phyloP scores from a whole-genome alignment of 2,113 vertebrate species.

The Neotoma lepida region DNA sequence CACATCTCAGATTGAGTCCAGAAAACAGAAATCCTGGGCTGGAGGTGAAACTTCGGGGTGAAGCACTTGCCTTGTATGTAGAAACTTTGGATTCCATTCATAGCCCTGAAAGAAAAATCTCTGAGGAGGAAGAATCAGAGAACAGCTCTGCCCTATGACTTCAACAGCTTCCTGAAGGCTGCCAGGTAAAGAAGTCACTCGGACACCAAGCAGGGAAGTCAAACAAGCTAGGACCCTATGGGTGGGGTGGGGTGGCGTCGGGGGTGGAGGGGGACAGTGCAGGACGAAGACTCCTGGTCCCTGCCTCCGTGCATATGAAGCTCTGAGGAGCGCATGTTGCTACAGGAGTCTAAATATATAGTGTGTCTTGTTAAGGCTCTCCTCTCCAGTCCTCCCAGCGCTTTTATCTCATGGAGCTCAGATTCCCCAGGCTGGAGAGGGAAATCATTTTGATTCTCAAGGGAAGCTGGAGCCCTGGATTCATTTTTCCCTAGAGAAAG shows the following conservation, averaged over 20 bases:
- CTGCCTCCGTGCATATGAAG: background rate
- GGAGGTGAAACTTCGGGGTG: background rate
- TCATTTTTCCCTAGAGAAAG: slow-evolving; percentile 79
- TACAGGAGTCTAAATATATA: slow-evolving; percentile 60
- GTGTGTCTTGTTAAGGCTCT: slow-evolving; percentile 20
- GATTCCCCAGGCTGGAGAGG: slow-evolving; percentile 66
- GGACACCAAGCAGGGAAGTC: background rate
- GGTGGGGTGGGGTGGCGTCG: rapidly evolving
- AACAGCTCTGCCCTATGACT: background rate
- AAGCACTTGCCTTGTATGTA: background rate
- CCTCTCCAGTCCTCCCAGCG: background rate
- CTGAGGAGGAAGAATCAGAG: background rate
- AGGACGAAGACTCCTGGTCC: background rate
- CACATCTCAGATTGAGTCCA: background rate
- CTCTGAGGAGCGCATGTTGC: background rate
- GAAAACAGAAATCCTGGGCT: background rate
- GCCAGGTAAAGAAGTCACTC: background rate
- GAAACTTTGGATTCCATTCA: background rate
- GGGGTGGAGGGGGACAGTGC: background rate
- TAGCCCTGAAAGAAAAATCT: background rate
- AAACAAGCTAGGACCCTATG: too few species aligned
- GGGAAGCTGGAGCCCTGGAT: slow-evolving; percentile 61
- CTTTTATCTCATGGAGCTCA: slow-evolving; percentile 68
- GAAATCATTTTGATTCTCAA: slow-evolving; percentile 68
- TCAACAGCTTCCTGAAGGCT: background rate